These are phyloP conservation scores for Tragelaphus scriptus DNA, from an alignment of 2,113 vertebrate genomes.

Conservation along the genomic window DNA sequence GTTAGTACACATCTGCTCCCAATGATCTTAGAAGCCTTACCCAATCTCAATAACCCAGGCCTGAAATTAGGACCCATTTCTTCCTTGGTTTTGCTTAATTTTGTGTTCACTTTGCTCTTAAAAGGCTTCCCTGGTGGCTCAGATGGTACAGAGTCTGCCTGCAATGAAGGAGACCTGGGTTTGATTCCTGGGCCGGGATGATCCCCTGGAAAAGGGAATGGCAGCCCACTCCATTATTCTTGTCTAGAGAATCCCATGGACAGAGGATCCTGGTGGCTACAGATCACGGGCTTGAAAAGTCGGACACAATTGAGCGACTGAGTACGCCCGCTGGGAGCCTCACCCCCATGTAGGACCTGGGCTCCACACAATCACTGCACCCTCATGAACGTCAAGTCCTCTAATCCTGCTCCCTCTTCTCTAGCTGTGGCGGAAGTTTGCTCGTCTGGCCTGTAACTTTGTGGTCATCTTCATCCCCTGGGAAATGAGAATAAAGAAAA, in stretches of 20 bases:
- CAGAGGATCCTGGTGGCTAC: background rate
- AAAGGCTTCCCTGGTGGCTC: background rate
- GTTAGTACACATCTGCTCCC: background rate
- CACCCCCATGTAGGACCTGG: rapidly evolving
- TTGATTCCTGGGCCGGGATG: background rate
- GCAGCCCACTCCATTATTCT: background rate
- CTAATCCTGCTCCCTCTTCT: constrained; percentile 4
- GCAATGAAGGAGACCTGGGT: background rate
- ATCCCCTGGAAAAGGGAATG: background rate
- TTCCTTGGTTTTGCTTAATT: background rate
- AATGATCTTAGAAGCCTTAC: background rate
- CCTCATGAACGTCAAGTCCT: background rate
- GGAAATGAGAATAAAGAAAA: constrained; percentile 99
- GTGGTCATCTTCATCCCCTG: constrained; percentile 95
- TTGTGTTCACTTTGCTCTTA: background rate
- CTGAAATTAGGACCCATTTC: background rate
- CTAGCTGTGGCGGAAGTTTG: constrained; percentile 93
- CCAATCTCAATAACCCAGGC: background rate
- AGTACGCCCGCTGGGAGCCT: background rate
- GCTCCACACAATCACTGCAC: rapidly evolving
- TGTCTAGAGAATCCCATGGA: background rate
- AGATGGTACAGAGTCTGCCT: background rate
- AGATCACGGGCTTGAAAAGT: background rate
- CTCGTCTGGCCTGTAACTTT: constrained; percentile 91
- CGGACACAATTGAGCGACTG: rapidly evolving